These are phyloP conservation scores for Chondrilla cf. caribensis DNA, from an alignment of 37 sponge, comb jelly and placozoan species.

Conservation along the genomic window DNA sequence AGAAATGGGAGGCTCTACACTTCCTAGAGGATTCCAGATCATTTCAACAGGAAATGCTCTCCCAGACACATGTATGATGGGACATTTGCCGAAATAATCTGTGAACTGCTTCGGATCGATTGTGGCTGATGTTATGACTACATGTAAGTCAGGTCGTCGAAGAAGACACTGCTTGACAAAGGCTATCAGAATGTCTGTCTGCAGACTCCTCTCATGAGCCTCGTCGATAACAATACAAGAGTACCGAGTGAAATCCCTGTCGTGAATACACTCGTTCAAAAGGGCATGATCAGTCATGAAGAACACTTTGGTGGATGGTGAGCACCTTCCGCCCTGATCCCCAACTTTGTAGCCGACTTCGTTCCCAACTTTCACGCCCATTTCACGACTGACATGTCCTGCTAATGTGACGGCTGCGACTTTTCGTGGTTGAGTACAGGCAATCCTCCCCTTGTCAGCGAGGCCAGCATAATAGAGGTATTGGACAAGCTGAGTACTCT, in stretches of 20 bases:
- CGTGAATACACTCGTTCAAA: slow-evolving; percentile 59
- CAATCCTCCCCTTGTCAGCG: slow-evolving; percentile 37
- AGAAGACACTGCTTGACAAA: slow-evolving; percentile 63
- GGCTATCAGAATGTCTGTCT: slow-evolving; percentile 73
- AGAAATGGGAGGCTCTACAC: not conserved
- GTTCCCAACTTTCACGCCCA: slow-evolving; percentile 34
- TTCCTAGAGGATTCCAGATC: slow-evolving; percentile 29
- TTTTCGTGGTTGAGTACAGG: slow-evolving; percentile 85
- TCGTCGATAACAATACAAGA: slow-evolving; percentile 81
- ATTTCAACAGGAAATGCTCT: slow-evolving; percentile 76
- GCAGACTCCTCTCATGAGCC: slow-evolving; percentile 83
- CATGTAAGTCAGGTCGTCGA: slow-evolving; percentile 48
- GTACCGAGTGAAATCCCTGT: slow-evolving; percentile 38
- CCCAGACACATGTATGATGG: slow-evolving; percentile 58
- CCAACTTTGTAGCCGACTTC: slow-evolving; percentile 58
- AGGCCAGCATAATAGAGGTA: slow-evolving; percentile 70
- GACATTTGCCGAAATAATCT: slow-evolving; percentile 46
- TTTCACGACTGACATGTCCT: slow-evolving; percentile 57
- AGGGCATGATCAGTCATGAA: slow-evolving; percentile 71
- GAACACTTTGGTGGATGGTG: slow-evolving; percentile 25
- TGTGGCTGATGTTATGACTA: slow-evolving; percentile 85
- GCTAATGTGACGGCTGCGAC: slow-evolving; percentile 84
- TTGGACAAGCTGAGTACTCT: slow-evolving; percentile 89
- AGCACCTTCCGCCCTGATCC: slow-evolving; percentile 29
- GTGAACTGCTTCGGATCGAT: slow-evolving; percentile 62